Conservation (phyloP, 2,797 vertebrate genomes). For the Melanotaenia boesemani region DNA sequence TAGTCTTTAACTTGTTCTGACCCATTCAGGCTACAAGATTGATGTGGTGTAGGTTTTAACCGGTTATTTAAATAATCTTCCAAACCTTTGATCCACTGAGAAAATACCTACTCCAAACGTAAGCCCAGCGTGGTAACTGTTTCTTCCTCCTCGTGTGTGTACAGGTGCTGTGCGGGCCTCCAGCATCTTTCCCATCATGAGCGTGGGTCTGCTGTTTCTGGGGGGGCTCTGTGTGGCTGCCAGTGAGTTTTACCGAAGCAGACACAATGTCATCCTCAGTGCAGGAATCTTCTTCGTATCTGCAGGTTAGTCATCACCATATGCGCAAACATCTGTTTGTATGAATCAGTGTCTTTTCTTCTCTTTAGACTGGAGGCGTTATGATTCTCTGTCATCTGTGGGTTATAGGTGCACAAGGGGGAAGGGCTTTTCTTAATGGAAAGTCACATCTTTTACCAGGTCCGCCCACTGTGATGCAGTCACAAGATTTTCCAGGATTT, state of each 20-base stretch:
- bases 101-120: not conserved
- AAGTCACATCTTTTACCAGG: constrained; percentile 1
- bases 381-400: constrained; percentile 1
- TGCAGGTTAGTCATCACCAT: constrained; percentile 85
- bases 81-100: not conserved
- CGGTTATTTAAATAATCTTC: not conserved
- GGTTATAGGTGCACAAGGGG: not conserved
- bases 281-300: constrained; percentile 98
- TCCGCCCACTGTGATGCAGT: not conserved
- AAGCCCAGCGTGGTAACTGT: not conserved
- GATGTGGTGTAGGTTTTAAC: not conserved
- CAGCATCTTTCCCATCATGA: constrained; percentile 99
- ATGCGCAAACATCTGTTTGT: constrained; percentile 20
- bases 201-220: constrained; percentile 95
- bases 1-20: not conserved
- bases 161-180: constrained; percentile 95
- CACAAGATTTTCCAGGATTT: not conserved
- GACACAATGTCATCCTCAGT: constrained; percentile 98
- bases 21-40: not conserved
- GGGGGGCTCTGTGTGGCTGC: constrained; percentile 96
- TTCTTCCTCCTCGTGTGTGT: constrained; percentile 36
- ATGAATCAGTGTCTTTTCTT: constrained; percentile 10
- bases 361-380: not conserved
- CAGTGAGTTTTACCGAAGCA: constrained; percentile 98
- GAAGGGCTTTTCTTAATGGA: not conserved